Conservation (phyloP, 2,113 vertebrate genomes). For the Progne subis region DNA sequence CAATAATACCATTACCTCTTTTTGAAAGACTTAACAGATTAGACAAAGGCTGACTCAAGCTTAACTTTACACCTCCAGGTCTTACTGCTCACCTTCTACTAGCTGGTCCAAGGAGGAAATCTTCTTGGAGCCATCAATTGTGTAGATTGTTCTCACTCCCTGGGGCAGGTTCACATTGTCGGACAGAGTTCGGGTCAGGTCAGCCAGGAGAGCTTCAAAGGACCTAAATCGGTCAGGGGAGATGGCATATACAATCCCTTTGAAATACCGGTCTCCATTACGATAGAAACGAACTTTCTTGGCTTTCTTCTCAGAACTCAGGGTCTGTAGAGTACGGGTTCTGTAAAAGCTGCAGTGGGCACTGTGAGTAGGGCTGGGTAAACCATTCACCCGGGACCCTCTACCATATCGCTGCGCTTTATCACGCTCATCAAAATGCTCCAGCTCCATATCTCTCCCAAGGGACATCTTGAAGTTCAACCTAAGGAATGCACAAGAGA, state of each 20-base stretch:
- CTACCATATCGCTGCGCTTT: slow-evolving; percentile 90
- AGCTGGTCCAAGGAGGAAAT: slow-evolving; percentile 91
- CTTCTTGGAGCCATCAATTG: slow-evolving; percentile 87
- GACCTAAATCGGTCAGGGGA: slow-evolving; percentile 93
- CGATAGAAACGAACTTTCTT: slow-evolving; percentile 98
- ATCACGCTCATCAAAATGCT: slow-evolving; percentile 97
- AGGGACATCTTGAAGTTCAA: slow-evolving; percentile 74
- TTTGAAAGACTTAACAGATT: neutral
- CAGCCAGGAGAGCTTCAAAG: slow-evolving; percentile 92
- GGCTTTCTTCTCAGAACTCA: slow-evolving; percentile 95
- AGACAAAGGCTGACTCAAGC: neutral
- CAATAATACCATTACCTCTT: neutral
- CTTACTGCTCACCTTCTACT: slow-evolving; percentile 86
- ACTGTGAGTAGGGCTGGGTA: slow-evolving; percentile 97
- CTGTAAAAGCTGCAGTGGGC: slow-evolving; percentile 98
- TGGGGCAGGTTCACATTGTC: slow-evolving; percentile 97
- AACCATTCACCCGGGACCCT: slow-evolving; percentile 89
- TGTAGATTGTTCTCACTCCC: slow-evolving; percentile 94
- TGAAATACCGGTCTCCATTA: slow-evolving; percentile 97
- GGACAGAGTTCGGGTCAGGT: slow-evolving; percentile 93
- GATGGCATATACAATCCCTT: slow-evolving; percentile 96
- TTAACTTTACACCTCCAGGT: neutral
- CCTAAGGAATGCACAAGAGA: slow-evolving; percentile 46
- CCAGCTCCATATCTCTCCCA: slow-evolving; percentile 91
- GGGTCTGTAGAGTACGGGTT: slow-evolving; percentile 91